Conservation (phyloP, 2,888 invertebrate species). For the Galerucella calmariensis region DNA sequence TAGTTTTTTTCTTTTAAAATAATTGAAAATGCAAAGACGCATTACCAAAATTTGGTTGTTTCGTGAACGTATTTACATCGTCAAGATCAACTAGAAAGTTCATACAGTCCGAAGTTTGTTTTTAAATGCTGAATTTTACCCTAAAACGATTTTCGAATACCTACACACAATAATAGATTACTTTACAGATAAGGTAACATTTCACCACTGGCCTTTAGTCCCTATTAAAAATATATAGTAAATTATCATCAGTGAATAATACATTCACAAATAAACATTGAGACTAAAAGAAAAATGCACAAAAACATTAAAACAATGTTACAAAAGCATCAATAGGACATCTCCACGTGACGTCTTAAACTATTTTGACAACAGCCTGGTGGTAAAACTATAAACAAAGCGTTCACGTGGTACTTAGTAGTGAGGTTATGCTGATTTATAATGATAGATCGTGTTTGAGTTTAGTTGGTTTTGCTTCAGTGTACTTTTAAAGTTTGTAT, state of each 20-base stretch:
- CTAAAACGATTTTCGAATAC: background rate
- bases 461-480: no score
- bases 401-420: no score
- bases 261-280: constrained; percentile 22
- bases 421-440: no score
- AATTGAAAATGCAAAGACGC: background rate
- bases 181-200: constrained; percentile 46
- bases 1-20: no score
- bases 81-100: no score
- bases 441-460: no score
- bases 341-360: no score
- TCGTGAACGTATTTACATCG: background rate
- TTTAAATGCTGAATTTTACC: background rate
- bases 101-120: background rate
- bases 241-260: constrained; percentile 23
- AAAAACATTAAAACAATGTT: no score
- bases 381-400: no score
- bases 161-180: background rate
- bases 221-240: constrained; percentile 37
- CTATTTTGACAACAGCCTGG: no score
- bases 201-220: constrained; percentile 49
- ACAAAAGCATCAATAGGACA: no score
- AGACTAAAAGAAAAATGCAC: constrained; percentile 31
- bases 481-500: no score
- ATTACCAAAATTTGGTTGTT: background rate